phyloP scores from a whole-genome alignment of 2,113 vertebrate genomes.

The Brienomyrus brachyistius region DNA sequence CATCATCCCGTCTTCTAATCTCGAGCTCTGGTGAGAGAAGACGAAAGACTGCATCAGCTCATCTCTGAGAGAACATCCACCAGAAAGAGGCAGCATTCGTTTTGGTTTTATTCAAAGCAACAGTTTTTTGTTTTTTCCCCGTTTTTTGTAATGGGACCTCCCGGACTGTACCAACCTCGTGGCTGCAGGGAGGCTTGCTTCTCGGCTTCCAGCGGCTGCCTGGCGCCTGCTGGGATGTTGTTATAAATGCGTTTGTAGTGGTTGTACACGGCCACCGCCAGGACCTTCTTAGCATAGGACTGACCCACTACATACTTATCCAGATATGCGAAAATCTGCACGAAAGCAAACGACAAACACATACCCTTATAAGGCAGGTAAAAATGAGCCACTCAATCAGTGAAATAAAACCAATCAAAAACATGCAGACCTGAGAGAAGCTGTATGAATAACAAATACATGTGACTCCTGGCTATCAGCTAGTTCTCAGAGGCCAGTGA shows the following conservation, averaged over 20 bases:
- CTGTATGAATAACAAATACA: background rate
- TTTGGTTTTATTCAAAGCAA: background rate
- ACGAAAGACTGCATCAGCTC: conserved; percentile 68
- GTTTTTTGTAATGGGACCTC: background rate
- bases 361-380: background rate
- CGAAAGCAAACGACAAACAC: conserved; percentile 20
- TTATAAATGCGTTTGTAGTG: conserved; percentile 98
- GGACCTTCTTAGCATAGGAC: conserved; percentile 95
- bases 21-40: conserved; percentile 90
- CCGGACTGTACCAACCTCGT: conserved; percentile 70
- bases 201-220: conserved; percentile 83
- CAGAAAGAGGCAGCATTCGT: background rate
- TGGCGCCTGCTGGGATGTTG: conserved; percentile 84
- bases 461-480: background rate
- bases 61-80: background rate
- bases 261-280: conserved; percentile 95
- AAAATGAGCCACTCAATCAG: background rate
- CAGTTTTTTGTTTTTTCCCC: too few relatives aligned
- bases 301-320: conserved; percentile 97
- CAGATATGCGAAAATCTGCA: conserved; percentile 94
- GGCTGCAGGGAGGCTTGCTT: conserved; percentile 87
- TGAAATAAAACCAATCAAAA: background rate
- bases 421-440: background rate
- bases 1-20: conserved; percentile 98
- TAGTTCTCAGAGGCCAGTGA: background rate